A percentile compares a stretch with the other conserved stretches of the same genome.
These are phyloP conservation scores for Brachyistius frenatus DNA, from an alignment of 2,113 vertebrate species.

Conservation along the genomic window DNA sequence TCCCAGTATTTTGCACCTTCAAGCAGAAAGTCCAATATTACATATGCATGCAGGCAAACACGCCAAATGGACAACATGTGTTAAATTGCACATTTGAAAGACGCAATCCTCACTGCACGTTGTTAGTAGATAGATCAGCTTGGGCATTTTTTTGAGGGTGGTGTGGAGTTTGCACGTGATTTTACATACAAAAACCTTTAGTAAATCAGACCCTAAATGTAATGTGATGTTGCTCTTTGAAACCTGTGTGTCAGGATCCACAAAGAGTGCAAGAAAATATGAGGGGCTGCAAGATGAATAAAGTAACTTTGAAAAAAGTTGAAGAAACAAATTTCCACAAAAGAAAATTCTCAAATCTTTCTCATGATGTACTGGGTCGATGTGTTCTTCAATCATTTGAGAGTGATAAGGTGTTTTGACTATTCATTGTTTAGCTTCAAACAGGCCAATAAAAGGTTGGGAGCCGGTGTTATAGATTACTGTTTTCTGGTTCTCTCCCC, in stretches of 20 bases:
- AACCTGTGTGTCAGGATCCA: background rate
- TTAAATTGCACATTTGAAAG: too few relatives aligned
- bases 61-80: too few relatives aligned
- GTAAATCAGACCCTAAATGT: too few relatives aligned
- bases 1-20: too few relatives aligned
- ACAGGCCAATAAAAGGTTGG: background rate
- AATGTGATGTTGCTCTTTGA: too few relatives aligned
- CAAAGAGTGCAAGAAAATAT: background rate
- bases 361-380: background rate
- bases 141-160: too few relatives aligned
- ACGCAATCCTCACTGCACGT: too few relatives aligned
- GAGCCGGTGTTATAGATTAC: background rate
- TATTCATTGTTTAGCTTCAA: background rate
- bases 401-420: background rate
- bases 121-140: too few relatives aligned
- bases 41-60: too few relatives aligned
- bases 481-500: background rate
- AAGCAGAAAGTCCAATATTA: too few relatives aligned
- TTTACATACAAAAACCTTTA: too few relatives aligned
- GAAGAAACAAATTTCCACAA: background rate
- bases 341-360: background rate
- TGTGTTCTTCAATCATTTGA: background rate
- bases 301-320: background rate
- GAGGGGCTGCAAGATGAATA: background rate
- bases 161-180: too few relatives aligned